Evolutionary conservation across 2,888 invertebrate genomes (phyloP).

Genomic region (Amblyjoppa fuscipennis): DNA sequence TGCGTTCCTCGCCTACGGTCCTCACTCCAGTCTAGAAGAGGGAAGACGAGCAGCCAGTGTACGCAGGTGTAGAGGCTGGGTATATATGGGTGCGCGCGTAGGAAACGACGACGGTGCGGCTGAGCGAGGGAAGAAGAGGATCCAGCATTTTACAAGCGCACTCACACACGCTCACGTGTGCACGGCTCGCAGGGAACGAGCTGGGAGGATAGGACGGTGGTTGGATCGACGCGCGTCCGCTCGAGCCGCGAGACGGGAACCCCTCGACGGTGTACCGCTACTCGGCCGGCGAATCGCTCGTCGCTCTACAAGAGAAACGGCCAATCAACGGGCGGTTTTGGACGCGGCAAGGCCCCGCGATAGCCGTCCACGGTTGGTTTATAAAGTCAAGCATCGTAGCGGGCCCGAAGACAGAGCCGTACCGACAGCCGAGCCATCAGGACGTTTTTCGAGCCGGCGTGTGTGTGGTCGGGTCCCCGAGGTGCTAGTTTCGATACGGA

Average conservation of each 20-base stretch:
- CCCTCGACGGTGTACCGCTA: conserved; percentile 68
- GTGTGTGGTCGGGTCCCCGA: conserved; percentile 75
- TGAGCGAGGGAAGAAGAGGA: conserved; percentile 63
- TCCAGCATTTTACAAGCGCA: conserved; percentile 15
- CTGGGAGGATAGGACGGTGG: conserved; percentile 52
- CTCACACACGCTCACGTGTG: background rate
- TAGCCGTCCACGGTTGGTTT: conserved; percentile 80
- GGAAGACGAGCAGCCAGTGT: conserved; percentile 51
- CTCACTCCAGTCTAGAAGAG: conserved; percentile 36
- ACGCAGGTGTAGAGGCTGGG: conserved; percentile 53
- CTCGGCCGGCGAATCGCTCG: conserved; percentile 72
- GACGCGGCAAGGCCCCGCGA: conserved; percentile 72
- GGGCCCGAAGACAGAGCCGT: conserved; percentile 84
- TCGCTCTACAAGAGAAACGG: conserved; percentile 73
- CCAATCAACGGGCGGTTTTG: conserved; percentile 78
- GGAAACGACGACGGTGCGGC: conserved; percentile 45
- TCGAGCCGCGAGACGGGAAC: conserved; percentile 38
- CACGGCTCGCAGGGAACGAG: conserved; percentile 34
- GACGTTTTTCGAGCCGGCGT: conserved; percentile 76
- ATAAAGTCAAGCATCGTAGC: conserved; percentile 83
- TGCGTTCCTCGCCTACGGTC: conserved; percentile 52
- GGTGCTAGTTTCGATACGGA: conserved; percentile 53
- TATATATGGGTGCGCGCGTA: conserved; percentile 57
- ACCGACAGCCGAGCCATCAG: conserved; percentile 84
- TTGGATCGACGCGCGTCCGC: conserved; percentile 49